These are phyloP conservation scores for Papilio helenus DNA, from an alignment of 1,140 invertebrate genomes.

Conservation along the genomic window DNA sequence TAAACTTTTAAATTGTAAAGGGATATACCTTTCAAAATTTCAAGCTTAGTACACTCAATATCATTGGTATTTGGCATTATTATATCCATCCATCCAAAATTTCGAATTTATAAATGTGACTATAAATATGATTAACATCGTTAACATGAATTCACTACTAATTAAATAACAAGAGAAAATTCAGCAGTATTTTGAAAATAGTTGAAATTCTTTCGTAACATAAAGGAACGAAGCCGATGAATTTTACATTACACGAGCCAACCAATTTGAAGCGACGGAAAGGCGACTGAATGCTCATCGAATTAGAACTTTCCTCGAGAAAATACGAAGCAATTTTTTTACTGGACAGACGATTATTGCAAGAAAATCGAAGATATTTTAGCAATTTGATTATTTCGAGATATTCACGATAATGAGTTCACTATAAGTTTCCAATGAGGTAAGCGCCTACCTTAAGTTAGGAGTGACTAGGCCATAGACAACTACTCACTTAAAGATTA, in stretches of 20 bases:
- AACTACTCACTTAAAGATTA: neutral
- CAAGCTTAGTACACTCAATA: no score
- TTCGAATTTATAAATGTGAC: no score
- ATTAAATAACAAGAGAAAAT: neutral
- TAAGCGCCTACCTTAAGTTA: neutral
- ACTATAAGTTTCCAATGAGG: neutral
- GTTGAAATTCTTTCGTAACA: constrained; percentile 15
- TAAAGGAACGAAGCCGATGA: constrained; percentile 1
- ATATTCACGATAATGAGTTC: neutral
- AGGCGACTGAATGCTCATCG: constrained; percentile 30
- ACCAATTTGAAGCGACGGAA: constrained; percentile 18
- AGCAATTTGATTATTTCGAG: neutral
- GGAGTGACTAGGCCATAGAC: neutral
- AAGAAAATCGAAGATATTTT: neutral
- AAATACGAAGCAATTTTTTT: neutral
- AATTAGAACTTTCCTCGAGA: constrained; percentile 5
- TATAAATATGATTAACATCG: no score
- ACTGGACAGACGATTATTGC: neutral
- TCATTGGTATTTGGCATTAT: no score
- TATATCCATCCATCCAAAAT: no score
- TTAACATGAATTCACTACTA: no score
- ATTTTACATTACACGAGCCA: constrained; percentile 22
- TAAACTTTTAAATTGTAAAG: no score
- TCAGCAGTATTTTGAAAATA: neutral
- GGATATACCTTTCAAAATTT: no score